phyloP scores from a whole-genome alignment of 2,113 vertebrate species.

The Origma solitaria region DNA sequence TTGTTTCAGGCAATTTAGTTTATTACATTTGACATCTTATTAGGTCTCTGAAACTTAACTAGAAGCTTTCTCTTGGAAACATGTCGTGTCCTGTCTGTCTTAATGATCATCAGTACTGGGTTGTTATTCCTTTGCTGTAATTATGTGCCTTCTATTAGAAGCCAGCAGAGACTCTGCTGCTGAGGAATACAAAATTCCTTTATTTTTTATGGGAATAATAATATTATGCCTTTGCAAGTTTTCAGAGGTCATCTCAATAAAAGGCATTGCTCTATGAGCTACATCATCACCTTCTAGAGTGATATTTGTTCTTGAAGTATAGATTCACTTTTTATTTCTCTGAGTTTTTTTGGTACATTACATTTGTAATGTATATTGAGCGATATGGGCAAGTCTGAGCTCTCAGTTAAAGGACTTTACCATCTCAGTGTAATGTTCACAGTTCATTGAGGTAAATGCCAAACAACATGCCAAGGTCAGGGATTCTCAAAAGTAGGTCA shows the following conservation, averaged over 20 bases:
- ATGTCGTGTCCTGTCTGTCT: neutral
- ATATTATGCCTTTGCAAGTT: neutral
- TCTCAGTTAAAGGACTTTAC: neutral
- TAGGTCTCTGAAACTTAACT: neutral
- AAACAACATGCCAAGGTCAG: neutral
- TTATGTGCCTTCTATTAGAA: neutral
- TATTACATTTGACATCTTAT: slow-evolving; percentile 6
- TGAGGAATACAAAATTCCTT: neutral
- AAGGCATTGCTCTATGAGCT: neutral
- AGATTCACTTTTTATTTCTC: fast-evolving
- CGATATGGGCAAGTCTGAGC: neutral
- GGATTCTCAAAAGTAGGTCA: neutral
- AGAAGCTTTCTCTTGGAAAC: neutral
- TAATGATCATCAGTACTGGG: neutral
- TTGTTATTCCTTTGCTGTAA: neutral
- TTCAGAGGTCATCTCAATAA: neutral
- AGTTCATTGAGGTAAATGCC: neutral
- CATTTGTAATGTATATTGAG: neutral
- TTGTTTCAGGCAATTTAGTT: slow-evolving; percentile 22
- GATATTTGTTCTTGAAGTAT: neutral
- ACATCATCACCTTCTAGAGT: neutral
- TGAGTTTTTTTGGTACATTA: fast-evolving
- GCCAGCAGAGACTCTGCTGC: neutral
- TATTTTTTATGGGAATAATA: neutral
- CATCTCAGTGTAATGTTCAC: neutral